These are phyloP conservation scores for Apolygus lucorum DNA, from an alignment of 1,140 invertebrate genomes.

Conservation along the genomic window DNA sequence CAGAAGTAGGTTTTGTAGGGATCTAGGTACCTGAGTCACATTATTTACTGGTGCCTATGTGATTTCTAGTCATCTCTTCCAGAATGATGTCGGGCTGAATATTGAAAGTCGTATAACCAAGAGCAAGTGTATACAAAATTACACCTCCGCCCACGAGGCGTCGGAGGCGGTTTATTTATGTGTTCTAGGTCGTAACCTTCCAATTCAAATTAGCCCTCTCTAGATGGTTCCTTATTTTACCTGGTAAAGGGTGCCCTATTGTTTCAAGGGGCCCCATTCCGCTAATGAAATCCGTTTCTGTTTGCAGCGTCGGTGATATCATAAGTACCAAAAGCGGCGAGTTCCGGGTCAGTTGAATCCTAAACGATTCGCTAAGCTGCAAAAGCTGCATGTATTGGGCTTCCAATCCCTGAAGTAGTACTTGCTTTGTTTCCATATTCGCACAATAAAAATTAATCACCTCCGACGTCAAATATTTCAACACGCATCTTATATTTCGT, in stretches of 20 bases:
- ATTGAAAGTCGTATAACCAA: background rate
- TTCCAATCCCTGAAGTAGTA: background rate
- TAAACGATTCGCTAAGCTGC: background rate
- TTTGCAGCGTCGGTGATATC: background rate
- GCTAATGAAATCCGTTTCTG: background rate
- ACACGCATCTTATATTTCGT: too few relatives aligned
- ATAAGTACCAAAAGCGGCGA: background rate
- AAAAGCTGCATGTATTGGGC: background rate
- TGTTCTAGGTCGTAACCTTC: background rate
- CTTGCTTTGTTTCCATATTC: background rate
- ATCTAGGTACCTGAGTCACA: too few relatives aligned
- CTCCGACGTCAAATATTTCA: too few relatives aligned
- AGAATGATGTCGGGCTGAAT: background rate
- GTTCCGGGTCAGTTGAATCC: background rate
- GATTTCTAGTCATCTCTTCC: background rate
- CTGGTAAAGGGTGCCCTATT: background rate
- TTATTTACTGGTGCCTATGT: background rate
- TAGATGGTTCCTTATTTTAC: background rate
- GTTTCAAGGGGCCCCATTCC: background rate
- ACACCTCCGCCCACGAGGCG: background rate
- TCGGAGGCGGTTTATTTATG: slow-evolving; percentile 3
- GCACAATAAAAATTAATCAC: background rate
- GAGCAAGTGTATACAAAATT: background rate
- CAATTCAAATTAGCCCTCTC: background rate
- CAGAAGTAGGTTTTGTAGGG: too few relatives aligned